Evolutionary conservation across 2,113 vertebrate genomes (phyloP).

Genomic region (Channa argus): DNA sequence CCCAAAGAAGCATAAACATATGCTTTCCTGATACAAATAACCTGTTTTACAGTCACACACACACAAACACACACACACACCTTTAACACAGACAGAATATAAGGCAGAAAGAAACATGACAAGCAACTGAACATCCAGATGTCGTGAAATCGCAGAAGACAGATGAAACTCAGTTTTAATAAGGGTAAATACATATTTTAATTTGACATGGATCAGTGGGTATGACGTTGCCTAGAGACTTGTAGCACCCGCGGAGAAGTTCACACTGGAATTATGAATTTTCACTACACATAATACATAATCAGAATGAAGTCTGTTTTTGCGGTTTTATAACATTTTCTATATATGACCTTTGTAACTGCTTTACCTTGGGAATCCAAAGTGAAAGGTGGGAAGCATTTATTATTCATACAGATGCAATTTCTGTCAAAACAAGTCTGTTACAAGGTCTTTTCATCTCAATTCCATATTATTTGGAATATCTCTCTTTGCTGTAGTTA

Average conservation of each 20-base stretch:
- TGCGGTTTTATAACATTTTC: not conserved
- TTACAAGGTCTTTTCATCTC: not conserved
- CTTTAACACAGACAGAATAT: not conserved
- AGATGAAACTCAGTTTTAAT: not conserved
- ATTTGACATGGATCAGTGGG: conserved; percentile 3
- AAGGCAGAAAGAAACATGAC: not conserved
- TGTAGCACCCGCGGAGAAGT: not conserved
- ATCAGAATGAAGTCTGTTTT: not conserved
- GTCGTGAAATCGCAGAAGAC: not conserved
- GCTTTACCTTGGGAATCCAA: not conserved
- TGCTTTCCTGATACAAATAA: too few relatives aligned
- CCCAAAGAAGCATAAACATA: too few relatives aligned
- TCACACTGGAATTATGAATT: not conserved
- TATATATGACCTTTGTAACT: not conserved
- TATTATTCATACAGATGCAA: conserved; percentile 11
- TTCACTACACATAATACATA: not conserved
- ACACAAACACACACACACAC: too few relatives aligned
- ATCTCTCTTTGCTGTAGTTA: not conserved
- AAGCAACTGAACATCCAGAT: not conserved
- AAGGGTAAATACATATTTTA: not conserved
- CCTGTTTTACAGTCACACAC: too few relatives aligned
- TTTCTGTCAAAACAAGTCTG: not conserved
- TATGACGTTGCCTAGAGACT: not conserved
- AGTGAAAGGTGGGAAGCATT: not conserved
- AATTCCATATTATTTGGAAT: not conserved